Percentiles rank a stretch among this genome's conserved stretches.
Evolutionary conservation across 2,113 vertebrate species (phyloP).

Genomic region (human (Homo sapiens)): DNA sequence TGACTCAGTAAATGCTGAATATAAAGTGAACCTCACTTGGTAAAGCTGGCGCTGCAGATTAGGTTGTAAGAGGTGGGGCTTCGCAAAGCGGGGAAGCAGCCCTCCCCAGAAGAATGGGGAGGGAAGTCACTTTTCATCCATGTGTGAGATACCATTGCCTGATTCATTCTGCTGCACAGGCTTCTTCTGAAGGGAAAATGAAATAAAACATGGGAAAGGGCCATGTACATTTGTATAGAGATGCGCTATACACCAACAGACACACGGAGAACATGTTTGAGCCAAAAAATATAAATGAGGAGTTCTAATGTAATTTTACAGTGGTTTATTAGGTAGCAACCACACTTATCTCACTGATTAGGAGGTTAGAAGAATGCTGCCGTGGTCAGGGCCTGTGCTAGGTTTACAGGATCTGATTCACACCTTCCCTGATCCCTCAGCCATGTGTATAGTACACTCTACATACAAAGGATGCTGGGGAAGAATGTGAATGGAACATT

Average conservation of each 20-base stretch:
- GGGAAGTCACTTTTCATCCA: background rate
- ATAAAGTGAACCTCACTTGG: background rate
- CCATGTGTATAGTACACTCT: background rate
- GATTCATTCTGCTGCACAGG: background rate
- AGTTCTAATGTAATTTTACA: background rate
- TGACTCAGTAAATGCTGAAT: background rate
- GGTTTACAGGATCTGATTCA: background rate
- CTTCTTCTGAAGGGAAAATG: background rate
- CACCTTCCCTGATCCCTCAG: background rate
- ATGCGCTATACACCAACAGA: background rate
- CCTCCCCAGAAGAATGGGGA: background rate
- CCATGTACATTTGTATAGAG: background rate
- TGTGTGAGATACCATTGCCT: background rate
- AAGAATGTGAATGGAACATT: background rate
- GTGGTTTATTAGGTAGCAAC: background rate
- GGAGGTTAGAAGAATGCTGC: background rate
- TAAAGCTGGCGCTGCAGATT: background rate
- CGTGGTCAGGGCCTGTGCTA: background rate
- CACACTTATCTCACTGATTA: background rate
- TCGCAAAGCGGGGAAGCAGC: accelerated
- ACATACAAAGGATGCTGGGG: background rate
- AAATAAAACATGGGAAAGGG: background rate
- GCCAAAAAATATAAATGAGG: background rate
- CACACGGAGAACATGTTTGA: background rate
- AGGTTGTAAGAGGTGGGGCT: too few species aligned